Percentiles rank a stretch among this genome's conserved stretches.
Evolutionary conservation across 53 echinoderm and acorn worm genomes (phyloP).

Genomic region (Luidia sarsii): DNA sequence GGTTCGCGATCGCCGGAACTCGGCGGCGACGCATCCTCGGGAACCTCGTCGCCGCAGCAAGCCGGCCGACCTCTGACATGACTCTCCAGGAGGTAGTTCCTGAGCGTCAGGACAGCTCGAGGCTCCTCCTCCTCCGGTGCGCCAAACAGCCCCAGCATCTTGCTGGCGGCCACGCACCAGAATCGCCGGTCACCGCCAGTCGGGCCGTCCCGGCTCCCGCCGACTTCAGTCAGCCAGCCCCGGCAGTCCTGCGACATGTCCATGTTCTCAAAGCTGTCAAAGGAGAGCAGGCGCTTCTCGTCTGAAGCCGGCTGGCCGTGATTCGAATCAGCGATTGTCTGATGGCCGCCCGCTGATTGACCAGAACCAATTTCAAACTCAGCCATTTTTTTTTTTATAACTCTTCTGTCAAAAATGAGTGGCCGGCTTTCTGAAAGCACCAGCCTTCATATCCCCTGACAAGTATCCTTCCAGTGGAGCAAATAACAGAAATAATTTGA

Average conservation of each 20-base stretch:
- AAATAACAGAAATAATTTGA: too few species aligned
- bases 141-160: constrained; percentile 33
- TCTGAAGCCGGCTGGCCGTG: neutral
- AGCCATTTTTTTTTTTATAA: constrained; percentile 10
- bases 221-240: constrained; percentile 32
- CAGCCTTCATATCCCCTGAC: too few species aligned
- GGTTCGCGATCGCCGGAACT: neutral
- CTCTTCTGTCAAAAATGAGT: too few species aligned
- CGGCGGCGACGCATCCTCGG: too few species aligned
- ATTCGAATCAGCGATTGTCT: constrained; percentile 3
- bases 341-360: neutral
- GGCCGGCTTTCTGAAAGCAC: too few species aligned
- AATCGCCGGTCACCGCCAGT: too few species aligned
- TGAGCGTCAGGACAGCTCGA: constrained; percentile 11
- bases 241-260: constrained; percentile 23
- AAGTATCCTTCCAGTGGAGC: too few species aligned
- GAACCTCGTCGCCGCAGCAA: too few species aligned
- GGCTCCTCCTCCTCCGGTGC: constrained; percentile 18
- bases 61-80: neutral
- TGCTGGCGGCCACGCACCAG: constrained; percentile 37
- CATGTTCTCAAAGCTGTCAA: constrained; percentile 35
- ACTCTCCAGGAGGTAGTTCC: neutral
- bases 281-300: neutral
- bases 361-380: neutral
- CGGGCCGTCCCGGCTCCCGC: too few species aligned